Percentiles rank a stretch among this genome's conserved stretches.
phyloP scores from a whole-genome alignment of 2,888 invertebrate species.

The Ennomos erosarius region DNA sequence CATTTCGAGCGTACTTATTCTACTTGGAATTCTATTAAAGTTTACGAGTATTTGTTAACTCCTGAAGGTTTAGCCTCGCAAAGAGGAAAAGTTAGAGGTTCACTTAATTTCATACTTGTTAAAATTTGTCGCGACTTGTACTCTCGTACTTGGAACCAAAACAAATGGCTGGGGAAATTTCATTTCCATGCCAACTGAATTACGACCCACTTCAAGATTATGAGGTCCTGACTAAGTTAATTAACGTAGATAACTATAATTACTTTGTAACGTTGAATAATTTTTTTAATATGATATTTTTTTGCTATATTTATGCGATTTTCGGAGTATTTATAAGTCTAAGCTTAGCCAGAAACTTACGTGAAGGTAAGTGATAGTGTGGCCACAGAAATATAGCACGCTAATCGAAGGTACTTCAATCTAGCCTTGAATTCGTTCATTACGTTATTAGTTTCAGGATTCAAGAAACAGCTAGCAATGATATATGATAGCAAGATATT shows the following conservation, averaged over 20 bases:
- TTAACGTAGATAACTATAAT: constrained; percentile 26
- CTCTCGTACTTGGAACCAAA: constrained; percentile 25
- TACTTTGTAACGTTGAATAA: constrained; percentile 11
- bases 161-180: constrained; percentile 45
- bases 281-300: too few species aligned
- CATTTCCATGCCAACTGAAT: constrained; percentile 43
- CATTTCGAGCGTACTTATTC: constrained; percentile 6
- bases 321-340: too few species aligned
- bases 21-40: constrained; percentile 25
- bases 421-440: too few species aligned
- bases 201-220: constrained; percentile 40
- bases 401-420: too few species aligned
- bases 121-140: constrained; percentile 42
- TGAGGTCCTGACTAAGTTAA: constrained; percentile 34
- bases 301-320: too few species aligned
- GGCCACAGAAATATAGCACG: too few species aligned
- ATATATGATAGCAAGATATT: too few species aligned
- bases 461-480: too few species aligned
- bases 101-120: constrained; percentile 49
- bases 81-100: constrained; percentile 35
- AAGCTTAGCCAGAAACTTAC: too few species aligned
- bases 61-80: constrained; percentile 27
- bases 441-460: too few species aligned
- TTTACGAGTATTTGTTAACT: constrained; percentile 20
- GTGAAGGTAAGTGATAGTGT: too few species aligned